Conservation (phyloP, 2,113 vertebrate species). For the Cariama cristata region DNA sequence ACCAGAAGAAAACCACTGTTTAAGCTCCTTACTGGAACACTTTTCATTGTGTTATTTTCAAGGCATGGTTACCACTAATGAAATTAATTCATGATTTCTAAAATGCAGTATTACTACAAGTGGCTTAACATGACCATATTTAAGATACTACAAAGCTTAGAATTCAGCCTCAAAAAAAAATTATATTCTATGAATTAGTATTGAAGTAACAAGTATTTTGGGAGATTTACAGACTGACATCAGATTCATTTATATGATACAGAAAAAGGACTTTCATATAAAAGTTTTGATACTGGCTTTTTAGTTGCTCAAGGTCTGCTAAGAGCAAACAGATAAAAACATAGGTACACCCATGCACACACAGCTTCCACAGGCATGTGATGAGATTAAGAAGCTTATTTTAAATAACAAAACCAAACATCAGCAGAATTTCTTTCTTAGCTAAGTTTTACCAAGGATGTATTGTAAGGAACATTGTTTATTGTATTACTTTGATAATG, state of each 20-base stretch:
- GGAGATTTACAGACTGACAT: background rate
- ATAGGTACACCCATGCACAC: background rate
- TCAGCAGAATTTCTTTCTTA: background rate
- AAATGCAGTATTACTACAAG: background rate
- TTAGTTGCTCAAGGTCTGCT: background rate
- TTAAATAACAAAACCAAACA: constrained; percentile 5
- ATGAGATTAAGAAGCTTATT: background rate
- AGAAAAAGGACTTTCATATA: background rate
- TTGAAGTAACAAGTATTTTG: background rate
- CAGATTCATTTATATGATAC: background rate
- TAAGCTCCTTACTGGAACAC: background rate
- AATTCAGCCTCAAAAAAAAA: background rate
- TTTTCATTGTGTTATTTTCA: background rate
- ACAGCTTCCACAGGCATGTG: background rate
- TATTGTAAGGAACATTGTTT: constrained; percentile 42
- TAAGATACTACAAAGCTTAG: background rate
- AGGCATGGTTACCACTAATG: background rate
- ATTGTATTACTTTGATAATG: constrained; percentile 46
- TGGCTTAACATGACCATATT: background rate
- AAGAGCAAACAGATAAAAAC: background rate
- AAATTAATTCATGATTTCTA: background rate
- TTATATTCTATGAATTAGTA: background rate
- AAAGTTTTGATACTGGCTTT: background rate
- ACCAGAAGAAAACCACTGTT: background rate
- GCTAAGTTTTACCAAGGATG: background rate